Evolutionary conservation across 92 coral and sea anemone species (phyloP).

Genomic region (Siderastrea siderea): DNA sequence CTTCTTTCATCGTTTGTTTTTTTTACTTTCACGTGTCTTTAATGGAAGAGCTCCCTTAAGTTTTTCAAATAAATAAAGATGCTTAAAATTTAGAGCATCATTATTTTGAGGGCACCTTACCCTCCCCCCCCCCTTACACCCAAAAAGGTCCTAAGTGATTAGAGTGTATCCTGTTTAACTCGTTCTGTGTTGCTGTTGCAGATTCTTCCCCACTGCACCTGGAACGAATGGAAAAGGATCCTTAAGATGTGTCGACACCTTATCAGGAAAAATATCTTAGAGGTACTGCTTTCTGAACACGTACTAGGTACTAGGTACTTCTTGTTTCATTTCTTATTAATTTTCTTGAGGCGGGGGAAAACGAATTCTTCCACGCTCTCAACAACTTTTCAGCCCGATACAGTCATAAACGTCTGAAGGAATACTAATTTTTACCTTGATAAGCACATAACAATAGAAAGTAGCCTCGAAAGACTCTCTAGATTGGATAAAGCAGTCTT

Average conservation of each 20-base stretch:
- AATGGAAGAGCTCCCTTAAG: too few species aligned
- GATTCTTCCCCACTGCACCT: slow-evolving; percentile 73
- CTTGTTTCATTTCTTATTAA: too few species aligned
- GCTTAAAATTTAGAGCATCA: too few species aligned
- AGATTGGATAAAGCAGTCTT: neutral
- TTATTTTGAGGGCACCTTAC: neutral
- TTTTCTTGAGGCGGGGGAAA: neutral
- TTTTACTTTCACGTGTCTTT: too few species aligned
- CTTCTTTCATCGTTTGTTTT: too few species aligned
- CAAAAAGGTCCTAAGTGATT: too few species aligned
- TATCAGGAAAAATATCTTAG: slow-evolving; percentile 12
- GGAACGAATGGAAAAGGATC: slow-evolving; percentile 75
- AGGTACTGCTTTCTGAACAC: slow-evolving; percentile 24
- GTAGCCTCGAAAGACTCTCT: neutral
- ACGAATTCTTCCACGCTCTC: neutral
- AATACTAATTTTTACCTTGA: neutral
- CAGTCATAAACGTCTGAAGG: neutral
- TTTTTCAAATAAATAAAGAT: too few species aligned
- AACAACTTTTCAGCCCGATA: neutral
- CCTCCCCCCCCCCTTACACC: too few species aligned
- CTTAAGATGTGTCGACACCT: slow-evolving; percentile 56
- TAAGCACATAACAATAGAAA: neutral
- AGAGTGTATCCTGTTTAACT: neutral
- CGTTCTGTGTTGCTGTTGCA: slow-evolving; percentile 18
- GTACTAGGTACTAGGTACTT: too few species aligned